Percentiles rank a stretch among this genome's conserved stretches.
phyloP scores from a whole-genome alignment of 2,888 invertebrate species.

The Chironomus riparius region DNA sequence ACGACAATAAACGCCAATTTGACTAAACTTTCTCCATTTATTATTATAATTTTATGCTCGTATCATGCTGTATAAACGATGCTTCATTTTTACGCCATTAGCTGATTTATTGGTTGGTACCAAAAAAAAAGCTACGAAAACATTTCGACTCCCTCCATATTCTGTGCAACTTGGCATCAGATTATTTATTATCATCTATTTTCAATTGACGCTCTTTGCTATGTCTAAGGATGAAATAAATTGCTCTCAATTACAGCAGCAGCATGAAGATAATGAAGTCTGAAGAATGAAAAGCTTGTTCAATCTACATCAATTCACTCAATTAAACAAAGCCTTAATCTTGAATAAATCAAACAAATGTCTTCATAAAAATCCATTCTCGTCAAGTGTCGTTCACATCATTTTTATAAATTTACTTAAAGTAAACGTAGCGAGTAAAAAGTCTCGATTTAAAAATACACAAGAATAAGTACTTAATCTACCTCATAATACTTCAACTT shows the following conservation, averaged over 20 bases:
- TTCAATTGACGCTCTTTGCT: constrained; percentile 7
- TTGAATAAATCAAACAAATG: background rate
- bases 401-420: background rate
- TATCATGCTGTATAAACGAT: constrained; percentile 22
- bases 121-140: background rate
- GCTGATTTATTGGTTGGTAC: constrained; percentile 17
- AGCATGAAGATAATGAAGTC: background rate
- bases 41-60: constrained; percentile 18
- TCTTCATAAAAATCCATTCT: background rate
- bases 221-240: background rate
- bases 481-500: background rate
- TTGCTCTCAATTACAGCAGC: background rate
- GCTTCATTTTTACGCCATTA: constrained; percentile 21
- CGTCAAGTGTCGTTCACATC: background rate
- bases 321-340: background rate
- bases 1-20: constrained; percentile 13
- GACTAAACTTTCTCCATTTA: constrained; percentile 5
- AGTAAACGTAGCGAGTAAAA: background rate
- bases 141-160: background rate
- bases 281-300: background rate
- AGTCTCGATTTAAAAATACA: background rate
- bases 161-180: background rate
- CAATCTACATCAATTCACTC: constrained; percentile 22
- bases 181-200: constrained; percentile 27
- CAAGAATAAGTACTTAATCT: background rate